Percentiles rank a stretch among this genome's conserved stretches.
These are phyloP conservation scores for Caenorhabditis auriculariae DNA, from an alignment of 2,888 invertebrate genomes.

Conservation along the genomic window DNA sequence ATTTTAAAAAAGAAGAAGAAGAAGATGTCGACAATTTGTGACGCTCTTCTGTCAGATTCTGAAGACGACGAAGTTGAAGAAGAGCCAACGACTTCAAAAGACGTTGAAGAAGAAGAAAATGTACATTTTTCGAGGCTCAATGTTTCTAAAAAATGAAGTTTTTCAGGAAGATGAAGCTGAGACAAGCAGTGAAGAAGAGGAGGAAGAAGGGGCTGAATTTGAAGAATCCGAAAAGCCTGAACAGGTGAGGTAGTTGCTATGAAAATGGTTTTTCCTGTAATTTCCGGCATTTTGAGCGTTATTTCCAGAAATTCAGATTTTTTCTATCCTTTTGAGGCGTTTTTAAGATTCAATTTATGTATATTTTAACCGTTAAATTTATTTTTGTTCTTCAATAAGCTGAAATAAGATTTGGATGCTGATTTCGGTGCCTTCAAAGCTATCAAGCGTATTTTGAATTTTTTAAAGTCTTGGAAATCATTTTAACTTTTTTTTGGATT, in stretches of 20 bases:
- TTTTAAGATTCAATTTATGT: no score
- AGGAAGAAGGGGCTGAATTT: constrained; percentile 1
- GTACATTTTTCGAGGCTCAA: no score
- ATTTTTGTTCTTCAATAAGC: no score
- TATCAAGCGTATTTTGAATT: no score
- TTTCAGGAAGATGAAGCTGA: constrained; percentile 1
- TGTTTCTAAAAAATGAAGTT: neutral
- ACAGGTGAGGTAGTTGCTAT: neutral
- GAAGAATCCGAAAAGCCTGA: neutral
- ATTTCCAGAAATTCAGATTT: no score
- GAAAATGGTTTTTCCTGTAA: no score
- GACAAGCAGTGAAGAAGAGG: constrained; percentile 2
- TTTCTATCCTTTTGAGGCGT: no score
- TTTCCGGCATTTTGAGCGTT: no score
- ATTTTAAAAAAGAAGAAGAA: constrained; percentile 1
- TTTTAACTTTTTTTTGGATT: neutral
- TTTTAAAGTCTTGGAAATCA: neutral
- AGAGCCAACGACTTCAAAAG: neutral
- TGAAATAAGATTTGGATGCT: no score
- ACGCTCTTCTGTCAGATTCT: constrained; percentile 28
- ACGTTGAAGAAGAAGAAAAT: no score
- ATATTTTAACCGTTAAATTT: no score
- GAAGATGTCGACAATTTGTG: constrained; percentile 27
- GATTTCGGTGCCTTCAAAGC: no score
- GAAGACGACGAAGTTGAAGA: constrained; percentile 21